Base-by-base conservation (phyloP, 2,888 invertebrate genomes). In the Ephialtes manifestator region DNA sequence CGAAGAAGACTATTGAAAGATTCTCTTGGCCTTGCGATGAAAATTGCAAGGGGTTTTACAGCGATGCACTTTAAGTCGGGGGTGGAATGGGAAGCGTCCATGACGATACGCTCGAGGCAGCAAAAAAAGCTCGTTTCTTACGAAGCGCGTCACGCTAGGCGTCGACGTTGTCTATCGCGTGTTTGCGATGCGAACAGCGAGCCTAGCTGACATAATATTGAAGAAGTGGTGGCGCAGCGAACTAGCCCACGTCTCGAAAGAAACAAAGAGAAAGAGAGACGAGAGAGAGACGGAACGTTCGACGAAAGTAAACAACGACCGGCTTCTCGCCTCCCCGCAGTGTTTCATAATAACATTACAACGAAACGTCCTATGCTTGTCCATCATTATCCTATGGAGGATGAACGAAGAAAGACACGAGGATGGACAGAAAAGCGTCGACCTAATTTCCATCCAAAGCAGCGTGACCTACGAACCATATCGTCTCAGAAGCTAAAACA, bases 321-420 rank as follows among this genome's bases (percentile, higher is more conserved):
- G 39, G 10, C 24, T 24, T 46, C 63, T 13, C 46, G 74, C 15
- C 43, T 46, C 39, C 43, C 43, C 13, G 18, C n/a, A n/a, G 58
- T 31, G 60, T 79, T 76, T 76, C 58, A 31, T 71, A 55, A 77
- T 72, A 83, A 68, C 60, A 68, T 85, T 79, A 72, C 67, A 67
- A 80, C 80, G 67, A 55, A 53, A 63, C 77, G 51, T 68, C 76
- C 65, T 43, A 70, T 75, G 67, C 70, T 43, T 63, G 67, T 74
- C 74, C 65, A 78, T 78, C 74, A 68, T 70, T 53, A 31, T 53
- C 3, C 3, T 51, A 53, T 15, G 31, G 18, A n/a, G 35, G 53
- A 53, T 28, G 53, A 31, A 51, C 48, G 48, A 31, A 53, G 53
- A 5, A 68, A 58, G 43, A 4, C 35, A n/a, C 39, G 65, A 24